phyloP scores from a whole-genome alignment of 2,888 invertebrate genomes.

The Acleris laterana region DNA sequence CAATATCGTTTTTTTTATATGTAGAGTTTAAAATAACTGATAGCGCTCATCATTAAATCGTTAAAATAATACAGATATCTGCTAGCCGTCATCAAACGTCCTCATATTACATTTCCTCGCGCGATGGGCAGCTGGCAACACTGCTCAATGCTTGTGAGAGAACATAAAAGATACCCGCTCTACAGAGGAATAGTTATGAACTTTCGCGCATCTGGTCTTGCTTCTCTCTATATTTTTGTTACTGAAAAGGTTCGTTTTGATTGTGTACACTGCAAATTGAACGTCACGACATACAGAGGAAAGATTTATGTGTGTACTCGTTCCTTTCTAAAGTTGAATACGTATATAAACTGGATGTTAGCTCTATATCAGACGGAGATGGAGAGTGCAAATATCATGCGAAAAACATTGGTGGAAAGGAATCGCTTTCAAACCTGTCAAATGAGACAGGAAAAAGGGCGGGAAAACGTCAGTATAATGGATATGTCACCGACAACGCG shows the following conservation, averaged over 20 bases:
- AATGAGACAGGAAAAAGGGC: conserved; percentile 82
- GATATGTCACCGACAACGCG: conserved; percentile 81
- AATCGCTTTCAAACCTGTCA: conserved; percentile 82
- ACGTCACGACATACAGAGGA: conserved; percentile 35
- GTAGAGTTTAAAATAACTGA: not conserved
- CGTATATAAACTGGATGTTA: conserved; percentile 9
- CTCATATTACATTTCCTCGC: conserved; percentile 9
- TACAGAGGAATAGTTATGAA: conserved; percentile 41
- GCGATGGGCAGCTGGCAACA: conserved; percentile 23
- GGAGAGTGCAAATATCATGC: conserved; percentile 48
- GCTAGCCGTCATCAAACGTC: conserved; percentile 20
- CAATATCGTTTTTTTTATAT: not conserved
- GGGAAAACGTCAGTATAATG: conserved; percentile 82
- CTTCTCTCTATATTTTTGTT: conserved; percentile 43
- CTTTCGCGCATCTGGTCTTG: conserved; percentile 44
- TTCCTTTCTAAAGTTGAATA: conserved; percentile 13
- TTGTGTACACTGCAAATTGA: conserved; percentile 44
- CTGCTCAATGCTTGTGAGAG: conserved; percentile 25
- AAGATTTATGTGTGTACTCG: conserved; percentile 16
- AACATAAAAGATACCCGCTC: conserved; percentile 43
- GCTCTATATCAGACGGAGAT: conserved; percentile 3
- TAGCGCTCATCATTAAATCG: not conserved
- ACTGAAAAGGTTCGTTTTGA: conserved; percentile 34
- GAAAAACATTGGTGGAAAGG: conserved; percentile 75
- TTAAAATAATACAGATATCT: conserved; percentile 24